These are phyloP conservation scores for Tethea ocularis DNA, from an alignment of 2,888 invertebrate species.

Conservation along the genomic window DNA sequence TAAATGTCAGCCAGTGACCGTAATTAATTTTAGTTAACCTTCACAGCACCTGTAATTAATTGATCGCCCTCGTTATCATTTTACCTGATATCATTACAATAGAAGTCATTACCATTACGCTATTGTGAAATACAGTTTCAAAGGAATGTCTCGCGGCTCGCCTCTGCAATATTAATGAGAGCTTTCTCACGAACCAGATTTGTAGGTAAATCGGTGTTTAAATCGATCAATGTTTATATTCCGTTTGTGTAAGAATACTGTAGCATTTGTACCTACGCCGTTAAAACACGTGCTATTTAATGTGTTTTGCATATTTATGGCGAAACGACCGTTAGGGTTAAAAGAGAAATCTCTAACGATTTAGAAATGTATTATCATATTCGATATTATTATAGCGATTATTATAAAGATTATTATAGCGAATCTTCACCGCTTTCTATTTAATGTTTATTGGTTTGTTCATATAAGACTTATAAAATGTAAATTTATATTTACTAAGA, in stretches of 20 bases:
- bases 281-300: neutral
- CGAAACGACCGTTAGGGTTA: slow-evolving; percentile 7
- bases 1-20: slow-evolving; percentile 45
- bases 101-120: slow-evolving; percentile 25
- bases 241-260: slow-evolving; percentile 1
- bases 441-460: neutral
- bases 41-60: slow-evolving; percentile 26
- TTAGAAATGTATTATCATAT: neutral
- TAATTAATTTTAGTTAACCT: slow-evolving; percentile 49
- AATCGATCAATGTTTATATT: slow-evolving; percentile 3
- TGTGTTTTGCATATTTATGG: slow-evolving; percentile 9
- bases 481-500: no score
- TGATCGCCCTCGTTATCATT: slow-evolving; percentile 27
- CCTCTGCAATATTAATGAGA: slow-evolving; percentile 13
- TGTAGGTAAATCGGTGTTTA: neutral
- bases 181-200: slow-evolving; percentile 21
- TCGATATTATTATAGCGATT: neutral
- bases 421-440: neutral
- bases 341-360: neutral
- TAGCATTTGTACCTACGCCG: neutral
- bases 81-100: slow-evolving; percentile 22
- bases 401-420: no score
- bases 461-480: neutral
- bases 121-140: slow-evolving; percentile 25
- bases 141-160: slow-evolving; percentile 10